Percentiles rank a stretch among this genome's conserved stretches.
Conservation (phyloP, 2,113 vertebrate species). For the Zosterops borbonicus region DNA sequence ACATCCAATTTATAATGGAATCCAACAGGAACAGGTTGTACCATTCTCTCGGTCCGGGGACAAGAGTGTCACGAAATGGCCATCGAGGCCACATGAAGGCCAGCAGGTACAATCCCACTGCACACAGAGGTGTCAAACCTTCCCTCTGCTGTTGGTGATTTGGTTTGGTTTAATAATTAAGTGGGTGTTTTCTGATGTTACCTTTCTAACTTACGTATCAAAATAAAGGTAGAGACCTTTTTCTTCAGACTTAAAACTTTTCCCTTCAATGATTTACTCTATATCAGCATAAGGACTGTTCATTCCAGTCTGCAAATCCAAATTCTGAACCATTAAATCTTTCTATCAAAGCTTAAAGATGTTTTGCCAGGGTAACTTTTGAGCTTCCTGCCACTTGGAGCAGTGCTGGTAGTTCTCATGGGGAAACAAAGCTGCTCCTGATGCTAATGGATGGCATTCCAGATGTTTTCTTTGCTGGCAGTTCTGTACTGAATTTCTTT, state of each 20-base stretch:
- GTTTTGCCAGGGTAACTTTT: background rate
- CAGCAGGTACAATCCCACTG: slow-evolving; percentile 91
- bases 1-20: slow-evolving; percentile 87
- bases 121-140: slow-evolving; percentile 63
- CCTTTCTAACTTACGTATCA: slow-evolving; percentile 62
- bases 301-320: slow-evolving; percentile 42
- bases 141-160: slow-evolving; percentile 77
- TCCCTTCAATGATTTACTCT: background rate
- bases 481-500: slow-evolving; percentile 5
- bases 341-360: background rate
- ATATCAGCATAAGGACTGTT: background rate
- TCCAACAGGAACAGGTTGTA: slow-evolving; percentile 99
- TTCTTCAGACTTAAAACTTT: slow-evolving; percentile 30
- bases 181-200: slow-evolving; percentile 68
- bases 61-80: slow-evolving; percentile 95
- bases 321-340: slow-evolving; percentile 33
- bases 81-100: slow-evolving; percentile 94
- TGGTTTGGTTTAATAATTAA: slow-evolving; percentile 68
- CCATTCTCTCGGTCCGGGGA: slow-evolving; percentile 97
- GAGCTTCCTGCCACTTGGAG: background rate
- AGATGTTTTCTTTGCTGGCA: slow-evolving; percentile 46
- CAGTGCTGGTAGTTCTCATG: background rate
- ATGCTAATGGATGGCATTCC: background rate
- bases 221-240: slow-evolving; percentile 50
- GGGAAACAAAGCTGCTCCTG: background rate